Percentiles rank a stretch among this genome's conserved stretches.
Conservation (phyloP, 2,797 vertebrate genomes). For the Neoniphon sammara region DNA sequence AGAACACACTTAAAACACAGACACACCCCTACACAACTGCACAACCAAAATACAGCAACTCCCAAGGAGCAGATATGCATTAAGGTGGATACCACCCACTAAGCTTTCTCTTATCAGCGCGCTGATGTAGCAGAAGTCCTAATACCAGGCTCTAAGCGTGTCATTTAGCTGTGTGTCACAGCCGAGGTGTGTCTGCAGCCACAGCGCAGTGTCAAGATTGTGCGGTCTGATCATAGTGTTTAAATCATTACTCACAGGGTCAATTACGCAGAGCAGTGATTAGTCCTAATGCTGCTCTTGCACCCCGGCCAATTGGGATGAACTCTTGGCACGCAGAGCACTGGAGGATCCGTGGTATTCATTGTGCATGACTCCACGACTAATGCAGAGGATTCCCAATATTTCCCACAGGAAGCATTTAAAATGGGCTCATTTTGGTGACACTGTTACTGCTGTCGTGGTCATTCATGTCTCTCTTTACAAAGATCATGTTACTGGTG, state of each 20-base stretch:
- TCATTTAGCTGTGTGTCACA: constrained; percentile 68
- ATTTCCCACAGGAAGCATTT: background rate
- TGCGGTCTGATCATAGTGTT: constrained; percentile 80
- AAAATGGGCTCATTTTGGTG: constrained; percentile 20
- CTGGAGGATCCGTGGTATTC: constrained; percentile 59
- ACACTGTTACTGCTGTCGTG: constrained; percentile 9
- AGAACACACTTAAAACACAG: no score
- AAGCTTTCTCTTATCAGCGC: constrained; percentile 4
- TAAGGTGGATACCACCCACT: background rate
- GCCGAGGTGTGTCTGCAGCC: constrained; percentile 72
- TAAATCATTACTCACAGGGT: constrained; percentile 75
- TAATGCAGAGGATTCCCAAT: constrained; percentile 36
- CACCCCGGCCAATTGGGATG: constrained; percentile 54
- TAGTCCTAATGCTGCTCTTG: constrained; percentile 71
- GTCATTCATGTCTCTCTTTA: constrained; percentile 2
- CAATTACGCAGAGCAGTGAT: constrained; percentile 79
- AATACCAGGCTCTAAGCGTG: constrained; percentile 58
- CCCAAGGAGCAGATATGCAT: background rate
- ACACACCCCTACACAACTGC: constrained; percentile 31
- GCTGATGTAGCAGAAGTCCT: constrained; percentile 72
- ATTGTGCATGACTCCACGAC: constrained; percentile 47
- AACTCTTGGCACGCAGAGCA: constrained; percentile 62
- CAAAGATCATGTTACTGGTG: background rate
- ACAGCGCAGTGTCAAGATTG: constrained; percentile 58
- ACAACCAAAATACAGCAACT: constrained; percentile 4